Percentiles rank a stretch among this genome's conserved stretches.
phyloP scores from a whole-genome alignment of 1,140 invertebrate genomes.

The Lepidostoma basale region DNA sequence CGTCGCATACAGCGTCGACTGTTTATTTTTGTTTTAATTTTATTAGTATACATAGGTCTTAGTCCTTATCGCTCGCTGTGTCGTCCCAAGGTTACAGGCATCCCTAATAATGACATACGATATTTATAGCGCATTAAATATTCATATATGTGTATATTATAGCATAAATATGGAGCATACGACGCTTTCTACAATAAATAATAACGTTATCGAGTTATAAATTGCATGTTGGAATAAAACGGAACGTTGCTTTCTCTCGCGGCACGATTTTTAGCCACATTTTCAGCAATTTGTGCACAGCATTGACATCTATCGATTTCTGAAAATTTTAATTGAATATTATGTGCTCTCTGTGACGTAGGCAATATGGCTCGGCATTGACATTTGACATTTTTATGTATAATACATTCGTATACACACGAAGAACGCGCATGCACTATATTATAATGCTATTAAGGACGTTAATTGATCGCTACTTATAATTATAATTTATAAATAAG shows the following conservation, averaged over 20 bases:
- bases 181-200: too few relatives aligned
- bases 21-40: conserved; percentile 23
- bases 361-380: background rate
- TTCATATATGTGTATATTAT: too few relatives aligned
- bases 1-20: conserved; percentile 14
- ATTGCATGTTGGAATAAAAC: conserved; percentile 6
- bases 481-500: too few relatives aligned
- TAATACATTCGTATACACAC: background rate
- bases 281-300: conserved; percentile 16
- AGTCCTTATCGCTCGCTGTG: background rate
- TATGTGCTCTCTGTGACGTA: conserved; percentile 7
- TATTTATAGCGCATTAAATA: too few relatives aligned
- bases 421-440: too few relatives aligned
- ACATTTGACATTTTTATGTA: conserved; percentile 13
- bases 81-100: conserved; percentile 14
- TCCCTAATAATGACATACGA: conserved; percentile 3
- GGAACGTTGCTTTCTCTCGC: background rate
- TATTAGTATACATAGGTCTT: too few relatives aligned
- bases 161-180: too few relatives aligned
- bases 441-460: too few relatives aligned
- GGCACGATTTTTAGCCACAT: conserved; percentile 13
- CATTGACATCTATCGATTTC: conserved; percentile 27
- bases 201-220: too few relatives aligned
- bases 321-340: conserved; percentile 25
- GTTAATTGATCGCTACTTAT: too few relatives aligned